These are phyloP conservation scores for Stomatorhinus walkeri DNA, from an alignment of 2,797 vertebrate genomes.

Conservation along the genomic window DNA sequence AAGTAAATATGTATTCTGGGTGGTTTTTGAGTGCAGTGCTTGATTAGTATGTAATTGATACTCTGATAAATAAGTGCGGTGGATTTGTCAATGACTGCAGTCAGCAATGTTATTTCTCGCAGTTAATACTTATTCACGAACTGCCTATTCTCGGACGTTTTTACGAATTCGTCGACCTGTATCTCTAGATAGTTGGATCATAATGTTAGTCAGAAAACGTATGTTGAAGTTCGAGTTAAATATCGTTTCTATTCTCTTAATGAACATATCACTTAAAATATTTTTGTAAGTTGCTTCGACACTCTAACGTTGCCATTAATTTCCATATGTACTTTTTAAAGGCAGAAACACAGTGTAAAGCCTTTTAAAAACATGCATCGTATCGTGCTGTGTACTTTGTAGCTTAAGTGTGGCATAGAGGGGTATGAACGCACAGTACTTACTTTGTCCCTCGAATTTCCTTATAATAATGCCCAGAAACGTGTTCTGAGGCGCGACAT, in stretches of 20 bases:
- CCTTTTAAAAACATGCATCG: not conserved
- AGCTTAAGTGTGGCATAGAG: not conserved
- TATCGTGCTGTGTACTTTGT: not conserved
- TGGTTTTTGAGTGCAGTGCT: not conserved
- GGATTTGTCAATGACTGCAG: not conserved
- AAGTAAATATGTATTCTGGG: not conserved
- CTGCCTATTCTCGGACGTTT: not conserved
- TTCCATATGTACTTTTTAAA: not conserved
- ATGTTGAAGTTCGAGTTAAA: not conserved
- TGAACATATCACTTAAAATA: not conserved
- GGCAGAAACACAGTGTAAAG: not conserved
- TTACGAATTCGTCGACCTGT: not conserved
- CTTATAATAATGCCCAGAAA: conserved; percentile 96
- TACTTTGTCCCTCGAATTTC: conserved; percentile 99
- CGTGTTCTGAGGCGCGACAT: conserved; percentile 98
- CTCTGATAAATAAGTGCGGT: not conserved
- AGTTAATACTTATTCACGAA: not conserved
- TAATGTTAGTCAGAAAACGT: not conserved
- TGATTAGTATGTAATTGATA: not conserved
- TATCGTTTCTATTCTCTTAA: not conserved
- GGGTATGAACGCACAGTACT: conserved; percentile 56
- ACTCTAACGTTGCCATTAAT: not conserved
- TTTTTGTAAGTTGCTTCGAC: not conserved
- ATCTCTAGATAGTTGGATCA: not conserved
- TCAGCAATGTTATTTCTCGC: not conserved